Percentiles rank a stretch among this genome's conserved stretches.
Conservation (phyloP, 2,888 invertebrate genomes). For the Sisyra terminalis region DNA sequence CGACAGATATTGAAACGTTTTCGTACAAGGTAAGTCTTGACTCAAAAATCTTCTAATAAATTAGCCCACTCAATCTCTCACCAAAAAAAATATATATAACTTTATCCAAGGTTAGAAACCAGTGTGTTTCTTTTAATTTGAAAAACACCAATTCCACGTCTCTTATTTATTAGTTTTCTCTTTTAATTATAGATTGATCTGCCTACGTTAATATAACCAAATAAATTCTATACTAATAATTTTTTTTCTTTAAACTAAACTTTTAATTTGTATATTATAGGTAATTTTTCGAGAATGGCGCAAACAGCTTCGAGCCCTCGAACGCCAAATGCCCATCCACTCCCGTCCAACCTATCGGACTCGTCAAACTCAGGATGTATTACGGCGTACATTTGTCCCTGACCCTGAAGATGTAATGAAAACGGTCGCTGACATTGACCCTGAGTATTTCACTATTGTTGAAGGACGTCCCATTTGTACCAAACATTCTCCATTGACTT, state of each 20-base stretch:
- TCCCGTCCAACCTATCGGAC: constrained; percentile 22
- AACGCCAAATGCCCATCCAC: constrained; percentile 19
- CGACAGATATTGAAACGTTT: constrained; percentile 26
- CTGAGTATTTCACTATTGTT: constrained; percentile 43
- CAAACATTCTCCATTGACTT: constrained; percentile 38
- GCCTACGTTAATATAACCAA: too few relatives aligned
- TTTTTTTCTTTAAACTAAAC: background rate
- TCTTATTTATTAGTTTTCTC: too few relatives aligned
- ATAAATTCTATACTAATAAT: background rate
- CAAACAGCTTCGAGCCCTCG: constrained; percentile 9
- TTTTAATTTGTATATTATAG: constrained; percentile 1
- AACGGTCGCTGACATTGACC: constrained; percentile 46
- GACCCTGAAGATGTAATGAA: constrained; percentile 35
- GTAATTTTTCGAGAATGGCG: background rate
- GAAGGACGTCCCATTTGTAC: constrained; percentile 41
- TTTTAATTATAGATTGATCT: too few relatives aligned
- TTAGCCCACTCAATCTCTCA: background rate
- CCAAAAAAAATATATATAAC: too few relatives aligned
- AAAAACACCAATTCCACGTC: too few relatives aligned
- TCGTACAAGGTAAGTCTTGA: constrained; percentile 21
- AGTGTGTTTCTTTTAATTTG: too few relatives aligned
- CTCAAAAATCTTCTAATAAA: background rate
- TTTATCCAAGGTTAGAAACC: too few relatives aligned
- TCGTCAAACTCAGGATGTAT: constrained; percentile 29
- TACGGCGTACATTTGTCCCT: constrained; percentile 37